phyloP scores from a whole-genome alignment of 1,140 invertebrate species.

The Chionoecetes opilio region DNA sequence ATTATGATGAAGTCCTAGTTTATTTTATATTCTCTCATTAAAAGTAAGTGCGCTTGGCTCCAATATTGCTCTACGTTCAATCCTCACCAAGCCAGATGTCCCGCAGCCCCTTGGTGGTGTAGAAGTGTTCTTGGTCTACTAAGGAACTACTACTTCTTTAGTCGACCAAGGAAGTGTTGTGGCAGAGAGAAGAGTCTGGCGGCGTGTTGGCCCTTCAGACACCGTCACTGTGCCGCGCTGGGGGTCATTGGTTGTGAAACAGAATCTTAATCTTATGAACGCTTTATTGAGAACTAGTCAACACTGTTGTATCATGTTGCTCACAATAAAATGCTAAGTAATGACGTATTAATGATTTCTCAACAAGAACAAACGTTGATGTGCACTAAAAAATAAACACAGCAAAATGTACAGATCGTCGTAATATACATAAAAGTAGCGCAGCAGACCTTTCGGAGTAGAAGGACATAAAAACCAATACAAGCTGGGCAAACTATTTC shows the following conservation, averaged over 20 bases:
- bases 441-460: background rate
- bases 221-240: too few relatives aligned
- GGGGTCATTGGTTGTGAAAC: background rate
- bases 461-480: constrained; percentile 1
- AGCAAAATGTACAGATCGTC: constrained; percentile 70
- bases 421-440: constrained; percentile 64
- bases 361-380: constrained; percentile 73
- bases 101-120: too few relatives aligned
- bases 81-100: too few relatives aligned
- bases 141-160: too few relatives aligned
- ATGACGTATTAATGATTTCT: constrained; percentile 73
- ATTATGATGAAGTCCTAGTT: too few relatives aligned
- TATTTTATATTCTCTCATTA: too few relatives aligned
- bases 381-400: constrained; percentile 67
- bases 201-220: too few relatives aligned
- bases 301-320: constrained; percentile 77
- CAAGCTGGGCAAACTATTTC: constrained; percentile 31
- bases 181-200: too few relatives aligned
- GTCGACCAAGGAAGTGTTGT: too few relatives aligned
- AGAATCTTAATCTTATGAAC: constrained; percentile 62
- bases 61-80: too few relatives aligned
- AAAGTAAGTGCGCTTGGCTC: too few relatives aligned
- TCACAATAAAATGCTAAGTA: constrained; percentile 75
- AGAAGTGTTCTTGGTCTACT: too few relatives aligned
- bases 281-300: constrained; percentile 78